Base-by-base conservation (phyloP, 2,888 invertebrate genomes). In the Tuta absoluta region DNA sequence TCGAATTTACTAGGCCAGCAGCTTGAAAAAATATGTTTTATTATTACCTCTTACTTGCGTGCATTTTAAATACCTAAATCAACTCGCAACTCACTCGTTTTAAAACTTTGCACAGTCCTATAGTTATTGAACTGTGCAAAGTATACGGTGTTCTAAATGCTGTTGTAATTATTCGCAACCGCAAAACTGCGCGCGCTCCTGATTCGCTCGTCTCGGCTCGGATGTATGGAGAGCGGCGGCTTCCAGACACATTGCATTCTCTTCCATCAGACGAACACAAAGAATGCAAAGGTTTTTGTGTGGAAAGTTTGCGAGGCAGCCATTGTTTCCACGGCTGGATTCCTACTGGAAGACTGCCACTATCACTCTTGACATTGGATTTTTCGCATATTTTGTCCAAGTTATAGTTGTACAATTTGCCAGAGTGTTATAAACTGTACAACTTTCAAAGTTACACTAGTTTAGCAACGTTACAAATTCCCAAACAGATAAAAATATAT, bases 241-340 rank as follows among this genome's bases (percentile, higher is more conserved):
- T 53, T 28, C 28, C 28, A 53, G n/a, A 56, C 33, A 56, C 23
- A 28, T 56, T 56, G 56, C 56, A 56, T 56, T 56, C 51, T 8
- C 56, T 24, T 56, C n/a, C 33, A 17, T 56, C 28, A 56, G 38
- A 17, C 38, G 14, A 21, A 21, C 38, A 58, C n/a, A 58, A 58
- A 58, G 38, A 38, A 58, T 38, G 21, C 58, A 8, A 14, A 33
- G 56, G 58, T 21, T 58, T 37, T 58, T 38, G 58, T 58, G 58
- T 17, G 58, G 21, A 19, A 38, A 38, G 37, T 38, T 38, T 37
- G 57, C 38, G 38, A 21, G 58, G 1, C 14, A 21, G 38, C 19
- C 57, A 37, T 58, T 58, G 58, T 58, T 58, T 21, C 38, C 3
- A 14, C 41, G 11, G 28, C n/a, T n/a, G 45, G n/a, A 45, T 45